Evolutionary conservation across 2,113 vertebrate species (phyloP).

Genomic region (Phalacrocorax aristotelis): DNA sequence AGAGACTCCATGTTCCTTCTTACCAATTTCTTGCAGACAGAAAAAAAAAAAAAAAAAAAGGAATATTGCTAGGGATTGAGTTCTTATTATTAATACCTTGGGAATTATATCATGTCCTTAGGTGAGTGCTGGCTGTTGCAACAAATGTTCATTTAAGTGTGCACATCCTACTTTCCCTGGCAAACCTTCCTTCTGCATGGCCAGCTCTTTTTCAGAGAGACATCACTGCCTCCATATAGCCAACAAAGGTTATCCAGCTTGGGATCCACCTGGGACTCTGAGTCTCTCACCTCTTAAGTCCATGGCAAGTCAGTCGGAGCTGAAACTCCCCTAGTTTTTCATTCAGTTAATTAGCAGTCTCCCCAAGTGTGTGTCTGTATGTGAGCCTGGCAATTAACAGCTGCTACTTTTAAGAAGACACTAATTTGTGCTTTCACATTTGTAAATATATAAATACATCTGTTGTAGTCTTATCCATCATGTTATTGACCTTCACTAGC

Average conservation of each 20-base stretch:
- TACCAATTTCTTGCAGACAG: background rate
- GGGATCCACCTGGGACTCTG: background rate
- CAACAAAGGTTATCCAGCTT: background rate
- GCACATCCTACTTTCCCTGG: background rate
- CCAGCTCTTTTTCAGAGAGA: background rate
- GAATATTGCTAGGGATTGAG: background rate
- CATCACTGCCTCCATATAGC: background rate
- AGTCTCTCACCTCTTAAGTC: background rate
- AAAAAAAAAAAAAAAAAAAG: background rate
- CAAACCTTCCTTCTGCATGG: background rate
- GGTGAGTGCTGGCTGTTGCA: background rate
- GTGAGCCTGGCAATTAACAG: conserved; percentile 23
- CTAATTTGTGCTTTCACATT: conserved; percentile 27
- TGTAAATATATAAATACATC: conserved; percentile 10
- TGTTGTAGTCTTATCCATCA: background rate
- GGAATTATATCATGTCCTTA: background rate
- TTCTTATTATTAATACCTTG: background rate
- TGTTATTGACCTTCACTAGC: conserved; percentile 13
- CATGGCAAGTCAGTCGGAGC: background rate
- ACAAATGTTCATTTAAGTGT: background rate
- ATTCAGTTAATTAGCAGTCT: conserved; percentile 4
- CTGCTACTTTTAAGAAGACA: conserved; percentile 13
- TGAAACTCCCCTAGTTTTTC: background rate
- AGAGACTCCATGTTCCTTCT: background rate
- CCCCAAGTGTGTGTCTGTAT: background rate